These are phyloP conservation scores for Trimorus sp. DNA, from an alignment of 2,888 invertebrate species.

Conservation along the genomic window DNA sequence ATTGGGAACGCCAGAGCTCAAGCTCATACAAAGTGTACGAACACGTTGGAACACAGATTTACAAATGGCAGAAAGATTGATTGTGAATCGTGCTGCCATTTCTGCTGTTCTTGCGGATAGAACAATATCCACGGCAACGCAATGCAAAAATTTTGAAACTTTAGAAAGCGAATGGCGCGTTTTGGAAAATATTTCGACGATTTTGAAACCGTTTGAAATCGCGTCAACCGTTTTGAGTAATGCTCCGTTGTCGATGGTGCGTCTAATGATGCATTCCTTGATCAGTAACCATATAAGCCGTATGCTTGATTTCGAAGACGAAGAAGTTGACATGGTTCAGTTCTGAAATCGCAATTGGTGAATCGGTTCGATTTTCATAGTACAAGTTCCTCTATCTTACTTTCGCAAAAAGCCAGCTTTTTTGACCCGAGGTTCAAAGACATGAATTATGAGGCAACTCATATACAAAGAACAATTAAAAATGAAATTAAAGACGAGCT, in stretches of 20 bases:
- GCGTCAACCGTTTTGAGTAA: background rate
- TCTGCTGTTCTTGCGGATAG: background rate
- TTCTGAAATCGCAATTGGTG: too few relatives aligned
- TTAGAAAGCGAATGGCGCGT: background rate
- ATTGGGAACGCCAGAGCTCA: background rate
- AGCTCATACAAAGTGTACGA: background rate
- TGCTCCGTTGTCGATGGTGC: background rate
- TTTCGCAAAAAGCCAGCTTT: too few relatives aligned
- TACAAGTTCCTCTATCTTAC: too few relatives aligned
- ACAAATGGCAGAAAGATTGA: slow-evolving; percentile 9
- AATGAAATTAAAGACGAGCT: too few relatives aligned
- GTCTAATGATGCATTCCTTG: background rate
- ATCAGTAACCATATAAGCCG: too few relatives aligned
- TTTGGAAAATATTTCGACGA: background rate
- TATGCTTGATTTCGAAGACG: too few relatives aligned
- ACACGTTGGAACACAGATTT: slow-evolving; percentile 13
- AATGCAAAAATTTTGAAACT: background rate
- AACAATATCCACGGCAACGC: background rate
- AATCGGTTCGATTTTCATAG: too few relatives aligned
- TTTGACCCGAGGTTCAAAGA: too few relatives aligned
- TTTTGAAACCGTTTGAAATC: background rate
- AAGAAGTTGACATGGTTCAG: too few relatives aligned
- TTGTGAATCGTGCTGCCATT: slow-evolving; percentile 6
- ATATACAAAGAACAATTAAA: too few relatives aligned
- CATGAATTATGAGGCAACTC: too few relatives aligned